Evolutionary conservation across 1,140 invertebrate genomes (phyloP).

Genomic region (Sitophilus oryzae): DNA sequence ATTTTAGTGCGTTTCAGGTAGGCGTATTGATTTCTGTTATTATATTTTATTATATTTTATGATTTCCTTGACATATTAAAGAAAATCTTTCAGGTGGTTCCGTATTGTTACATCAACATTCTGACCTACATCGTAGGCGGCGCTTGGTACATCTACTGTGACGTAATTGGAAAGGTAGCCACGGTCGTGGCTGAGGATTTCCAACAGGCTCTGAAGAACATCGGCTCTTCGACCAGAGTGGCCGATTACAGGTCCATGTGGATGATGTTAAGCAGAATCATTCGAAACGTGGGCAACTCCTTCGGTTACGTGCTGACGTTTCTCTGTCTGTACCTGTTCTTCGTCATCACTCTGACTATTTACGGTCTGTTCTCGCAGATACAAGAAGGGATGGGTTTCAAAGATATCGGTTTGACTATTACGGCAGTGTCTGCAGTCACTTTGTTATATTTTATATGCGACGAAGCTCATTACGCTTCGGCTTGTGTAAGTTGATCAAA

Average conservation of each 20-base stretch:
- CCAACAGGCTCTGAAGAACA: constrained; percentile 55
- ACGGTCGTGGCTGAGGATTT: constrained; percentile 58
- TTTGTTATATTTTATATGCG: constrained; percentile 59
- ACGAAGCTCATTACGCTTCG: constrained; percentile 61
- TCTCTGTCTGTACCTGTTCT: constrained; percentile 58
- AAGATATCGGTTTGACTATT: constrained; percentile 59
- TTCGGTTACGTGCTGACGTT: constrained; percentile 58
- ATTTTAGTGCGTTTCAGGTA: constrained; percentile 55
- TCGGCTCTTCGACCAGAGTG: constrained; percentile 57
- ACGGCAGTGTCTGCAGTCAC: constrained; percentile 56
- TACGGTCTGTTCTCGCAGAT: constrained; percentile 62
- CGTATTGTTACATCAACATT: constrained; percentile 59
- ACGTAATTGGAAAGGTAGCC: constrained; percentile 54
- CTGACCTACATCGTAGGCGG: constrained; percentile 52
- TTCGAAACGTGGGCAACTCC: constrained; percentile 55
- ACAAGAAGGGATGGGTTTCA: constrained; percentile 59
- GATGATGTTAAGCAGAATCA: constrained; percentile 57
- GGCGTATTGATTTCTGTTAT: not conserved
- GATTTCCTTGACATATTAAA: not conserved
- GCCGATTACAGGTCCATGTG: constrained; percentile 59
- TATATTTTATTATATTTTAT: not conserved
- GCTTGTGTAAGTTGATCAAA: constrained; percentile 39
- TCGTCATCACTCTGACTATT: constrained; percentile 61
- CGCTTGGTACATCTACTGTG: constrained; percentile 54
- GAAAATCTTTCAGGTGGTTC: constrained; percentile 42